Evolutionary conservation across 1,140 invertebrate species (phyloP).

Genomic region (Apis dorsata): DNA sequence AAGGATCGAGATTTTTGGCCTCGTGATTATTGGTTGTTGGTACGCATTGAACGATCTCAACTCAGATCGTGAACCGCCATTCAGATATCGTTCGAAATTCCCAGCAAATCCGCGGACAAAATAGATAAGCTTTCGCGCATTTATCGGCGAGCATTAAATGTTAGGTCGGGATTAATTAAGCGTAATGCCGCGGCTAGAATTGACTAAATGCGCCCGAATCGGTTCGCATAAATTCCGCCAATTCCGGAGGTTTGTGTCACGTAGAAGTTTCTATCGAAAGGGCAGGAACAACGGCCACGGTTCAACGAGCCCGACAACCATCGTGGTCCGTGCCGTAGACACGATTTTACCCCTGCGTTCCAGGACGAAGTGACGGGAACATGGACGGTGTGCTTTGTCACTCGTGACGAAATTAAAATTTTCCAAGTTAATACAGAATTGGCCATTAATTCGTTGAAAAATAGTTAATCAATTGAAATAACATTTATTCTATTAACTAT

Average conservation of each 20-base stretch:
- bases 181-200: constrained; percentile 37
- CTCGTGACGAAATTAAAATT: neutral
- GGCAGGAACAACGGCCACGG: constrained; percentile 7
- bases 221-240: constrained; percentile 23
- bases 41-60: neutral
- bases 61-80: neutral
- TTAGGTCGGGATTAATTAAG: constrained; percentile 17
- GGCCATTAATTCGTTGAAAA: no score
- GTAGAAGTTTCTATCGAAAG: constrained; percentile 9
- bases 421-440: no score
- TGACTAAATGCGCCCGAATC: constrained; percentile 34
- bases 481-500: no score
- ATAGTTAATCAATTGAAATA: no score
- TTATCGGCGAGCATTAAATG: constrained; percentile 47
- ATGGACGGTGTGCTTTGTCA: neutral
- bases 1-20: no score
- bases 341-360: neutral
- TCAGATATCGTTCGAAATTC: constrained; percentile 18
- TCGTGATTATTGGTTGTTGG: no score
- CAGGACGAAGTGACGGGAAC: neutral
- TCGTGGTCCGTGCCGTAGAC: neutral
- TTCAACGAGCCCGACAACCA: neutral
- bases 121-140: constrained; percentile 46
- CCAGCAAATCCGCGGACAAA: constrained; percentile 44
- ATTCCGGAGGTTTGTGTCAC: neutral